These are phyloP conservation scores for Leptinotarsa rubiginosa DNA, from an alignment of 2,888 invertebrate species.

Conservation along the genomic window DNA sequence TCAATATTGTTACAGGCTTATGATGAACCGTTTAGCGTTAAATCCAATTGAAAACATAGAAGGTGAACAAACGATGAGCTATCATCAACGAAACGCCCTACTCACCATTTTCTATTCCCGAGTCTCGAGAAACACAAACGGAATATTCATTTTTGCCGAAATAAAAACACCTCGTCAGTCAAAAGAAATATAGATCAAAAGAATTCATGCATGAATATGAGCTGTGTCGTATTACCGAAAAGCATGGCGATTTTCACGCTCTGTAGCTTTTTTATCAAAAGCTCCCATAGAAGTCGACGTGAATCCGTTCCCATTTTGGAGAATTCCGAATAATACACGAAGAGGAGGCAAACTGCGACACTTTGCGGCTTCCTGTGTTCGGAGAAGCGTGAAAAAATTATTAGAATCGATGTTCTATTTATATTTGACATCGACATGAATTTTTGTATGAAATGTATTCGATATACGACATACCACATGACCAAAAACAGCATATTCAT, in stretches of 20 bases:
- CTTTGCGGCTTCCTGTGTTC: background rate
- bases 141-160: background rate
- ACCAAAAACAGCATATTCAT: no score
- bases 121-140: background rate
- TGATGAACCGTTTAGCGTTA: no score
- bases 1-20: no score
- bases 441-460: background rate
- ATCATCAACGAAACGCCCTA: no score
- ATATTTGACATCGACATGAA: background rate
- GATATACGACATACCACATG: no score
- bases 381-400: background rate
- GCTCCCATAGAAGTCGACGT: background rate
- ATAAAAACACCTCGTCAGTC: background rate
- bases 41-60: no score
- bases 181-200: constrained; percentile 1
- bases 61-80: no score
- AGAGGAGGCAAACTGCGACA: background rate
- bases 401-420: background rate
- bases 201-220: constrained; percentile 3
- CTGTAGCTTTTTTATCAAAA: background rate
- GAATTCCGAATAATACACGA: background rate
- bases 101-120: no score
- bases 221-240: constrained; percentile 6
- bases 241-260: constrained; percentile 11
- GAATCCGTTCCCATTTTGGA: background rate